Evolutionary conservation across 2,888 invertebrate genomes (phyloP), one percentile per base, ranked within the genome.

Genomic region (Hirtodrosophila confusa): DNA sequence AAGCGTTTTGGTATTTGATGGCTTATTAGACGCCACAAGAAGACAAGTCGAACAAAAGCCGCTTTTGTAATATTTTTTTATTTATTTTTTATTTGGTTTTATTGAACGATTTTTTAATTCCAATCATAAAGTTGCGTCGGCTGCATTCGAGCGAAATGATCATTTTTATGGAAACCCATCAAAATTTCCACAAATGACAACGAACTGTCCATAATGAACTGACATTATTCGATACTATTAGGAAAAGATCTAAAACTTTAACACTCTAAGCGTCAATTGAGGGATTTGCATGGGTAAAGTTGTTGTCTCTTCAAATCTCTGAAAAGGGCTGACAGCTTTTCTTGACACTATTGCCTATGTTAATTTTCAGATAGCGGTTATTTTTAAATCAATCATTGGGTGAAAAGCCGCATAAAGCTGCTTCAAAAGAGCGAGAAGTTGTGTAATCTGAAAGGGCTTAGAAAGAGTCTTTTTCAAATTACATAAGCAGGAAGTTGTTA

Each of bases 1-100:
- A 70, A 77, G n/a, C 40, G 61, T 51, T 17, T 43, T 35, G 31
- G 47, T 54, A 66, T 73, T 83, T 87, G 69, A 85, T 85, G 88
- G 86, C 69, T 85, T 83, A 83, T 87, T 87, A 85, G 88, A 78
- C 75, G 86, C 51, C 69, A 57, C 58, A 60, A 62, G 48, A 39
- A 45, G 56, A 40, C 54, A 57, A 75, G 49, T 57, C 72, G 47
- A 65, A 85, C 86, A 87, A 83, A 84, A 78, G 82, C 68, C 27
- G 72, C 72, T 78, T 80, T 82, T 87, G 69, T 85, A 35, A 56
- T 53, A 47, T 54, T 68, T 17, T 17, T 17, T 17, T 17, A 17
- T 17, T 17, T 17, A 17, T 17, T 17, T 17, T 56, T 36, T 48
- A 62, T 64, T 76, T 41, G 64, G 55, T 50, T 51, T 55, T 47